Evolutionary conservation across 1,140 invertebrate genomes (phyloP).

Genomic region (Ostrea denselamellosa): DNA sequence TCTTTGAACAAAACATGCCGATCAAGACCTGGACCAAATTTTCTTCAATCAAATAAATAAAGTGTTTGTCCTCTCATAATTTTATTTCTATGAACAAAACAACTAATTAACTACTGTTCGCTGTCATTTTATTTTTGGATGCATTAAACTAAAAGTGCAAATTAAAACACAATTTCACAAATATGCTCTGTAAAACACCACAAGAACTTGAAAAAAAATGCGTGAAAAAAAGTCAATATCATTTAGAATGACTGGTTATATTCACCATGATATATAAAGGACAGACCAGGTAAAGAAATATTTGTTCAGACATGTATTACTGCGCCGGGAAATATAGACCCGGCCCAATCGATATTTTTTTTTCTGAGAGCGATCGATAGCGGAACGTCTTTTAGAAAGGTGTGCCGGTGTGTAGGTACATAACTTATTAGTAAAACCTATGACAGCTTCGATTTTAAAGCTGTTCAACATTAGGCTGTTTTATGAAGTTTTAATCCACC

Average conservation of each 20-base stretch:
- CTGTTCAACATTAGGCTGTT: not conserved
- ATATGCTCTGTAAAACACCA: not conserved
- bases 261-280: not conserved
- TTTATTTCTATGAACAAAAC: not conserved
- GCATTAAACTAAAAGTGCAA: not conserved
- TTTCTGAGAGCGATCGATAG: not conserved
- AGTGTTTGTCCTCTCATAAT: not conserved
- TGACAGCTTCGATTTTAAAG: conserved; percentile 20
- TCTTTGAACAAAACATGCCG: conserved; percentile 24
- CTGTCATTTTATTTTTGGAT: not conserved
- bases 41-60: not conserved
- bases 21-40: not conserved
- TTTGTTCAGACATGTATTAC: conserved; percentile 36
- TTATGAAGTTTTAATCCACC: not conserved
- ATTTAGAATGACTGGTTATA: not conserved
- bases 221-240: not conserved
- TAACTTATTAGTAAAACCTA: conserved; percentile 22
- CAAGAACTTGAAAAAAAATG: not conserved
- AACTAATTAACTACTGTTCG: not conserved
- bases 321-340: conserved; percentile 20
- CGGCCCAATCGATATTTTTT: conserved; percentile 2
- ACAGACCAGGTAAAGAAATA: conserved; percentile 26
- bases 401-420: conserved; percentile 22
- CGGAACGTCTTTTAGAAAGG: conserved; percentile 21
- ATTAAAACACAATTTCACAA: not conserved